Conservation (phyloP, 1,140 invertebrate genomes). For the Pseudachorutes palmiensis region DNA sequence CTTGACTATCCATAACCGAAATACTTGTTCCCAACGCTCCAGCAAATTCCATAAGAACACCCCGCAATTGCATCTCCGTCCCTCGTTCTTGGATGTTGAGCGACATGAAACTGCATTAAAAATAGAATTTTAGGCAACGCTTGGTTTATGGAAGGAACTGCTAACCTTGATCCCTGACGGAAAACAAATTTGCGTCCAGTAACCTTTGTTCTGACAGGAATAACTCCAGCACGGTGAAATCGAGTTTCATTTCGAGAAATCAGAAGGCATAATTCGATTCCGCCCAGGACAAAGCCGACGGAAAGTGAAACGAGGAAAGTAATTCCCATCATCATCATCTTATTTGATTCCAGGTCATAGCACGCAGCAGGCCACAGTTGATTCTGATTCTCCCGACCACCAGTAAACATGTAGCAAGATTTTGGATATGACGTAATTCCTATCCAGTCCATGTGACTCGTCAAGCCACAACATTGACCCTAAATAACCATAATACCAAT, state of each 20-base stretch:
- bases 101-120: neutral
- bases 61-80: neutral
- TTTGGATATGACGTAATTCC: neutral
- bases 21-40: neutral
- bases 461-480: neutral
- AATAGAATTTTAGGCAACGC: neutral
- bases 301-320: neutral
- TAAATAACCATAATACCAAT: neutral
- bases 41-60: neutral
- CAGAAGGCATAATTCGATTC: neutral
- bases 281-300: neutral
- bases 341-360: neutral
- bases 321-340: neutral
- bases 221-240: neutral
- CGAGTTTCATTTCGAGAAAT: neutral
- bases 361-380: neutral
- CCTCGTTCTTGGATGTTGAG: neutral
- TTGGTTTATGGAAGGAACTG: neutral
- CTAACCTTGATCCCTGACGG: neutral
- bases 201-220: neutral
- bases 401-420: neutral
- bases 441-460: neutral
- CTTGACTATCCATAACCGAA: neutral
- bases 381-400: too few relatives aligned
- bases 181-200: neutral